These are phyloP conservation scores for Dasyurus viverrinus DNA, from an alignment of 2,113 vertebrate genomes.

Conservation along the genomic window DNA sequence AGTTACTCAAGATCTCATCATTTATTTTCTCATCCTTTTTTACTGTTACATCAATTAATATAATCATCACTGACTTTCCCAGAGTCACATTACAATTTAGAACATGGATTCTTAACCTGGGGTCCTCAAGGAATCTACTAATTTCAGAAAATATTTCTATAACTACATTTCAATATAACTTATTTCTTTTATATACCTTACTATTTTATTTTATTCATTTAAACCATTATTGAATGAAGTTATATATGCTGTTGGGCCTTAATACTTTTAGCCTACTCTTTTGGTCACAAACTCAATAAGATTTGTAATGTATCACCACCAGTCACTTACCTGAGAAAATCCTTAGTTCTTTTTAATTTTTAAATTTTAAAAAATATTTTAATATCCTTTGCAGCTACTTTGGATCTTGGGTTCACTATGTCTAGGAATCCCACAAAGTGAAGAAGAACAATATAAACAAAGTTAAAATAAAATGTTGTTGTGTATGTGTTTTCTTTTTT, in stretches of 20 bases:
- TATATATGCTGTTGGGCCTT: background rate
- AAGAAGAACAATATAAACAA: background rate
- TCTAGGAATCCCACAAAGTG: background rate
- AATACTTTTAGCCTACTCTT: background rate
- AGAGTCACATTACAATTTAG: background rate
- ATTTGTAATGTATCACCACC: background rate
- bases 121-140: background rate
- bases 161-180: background rate
- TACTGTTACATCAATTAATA: background rate
- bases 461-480: background rate
- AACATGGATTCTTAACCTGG: background rate
- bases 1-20: too few relatives aligned
- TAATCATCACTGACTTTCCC: background rate
- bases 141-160: background rate
- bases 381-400: slow-evolving; percentile 1
- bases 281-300: slow-evolving; percentile 9
- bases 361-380: background rate
- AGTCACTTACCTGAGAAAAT: slow-evolving; percentile 15
- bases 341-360: slow-evolving; percentile 21
- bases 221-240: background rate
- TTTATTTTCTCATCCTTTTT: background rate
- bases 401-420: slow-evolving; percentile 21
- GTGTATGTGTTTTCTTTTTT: background rate
- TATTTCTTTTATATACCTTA: background rate
- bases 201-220: background rate